A percentile compares a stretch with the other conserved stretches of the same genome.
phyloP scores from a whole-genome alignment of 2,888 invertebrate species.

The Allophyes oxyacanthae region DNA sequence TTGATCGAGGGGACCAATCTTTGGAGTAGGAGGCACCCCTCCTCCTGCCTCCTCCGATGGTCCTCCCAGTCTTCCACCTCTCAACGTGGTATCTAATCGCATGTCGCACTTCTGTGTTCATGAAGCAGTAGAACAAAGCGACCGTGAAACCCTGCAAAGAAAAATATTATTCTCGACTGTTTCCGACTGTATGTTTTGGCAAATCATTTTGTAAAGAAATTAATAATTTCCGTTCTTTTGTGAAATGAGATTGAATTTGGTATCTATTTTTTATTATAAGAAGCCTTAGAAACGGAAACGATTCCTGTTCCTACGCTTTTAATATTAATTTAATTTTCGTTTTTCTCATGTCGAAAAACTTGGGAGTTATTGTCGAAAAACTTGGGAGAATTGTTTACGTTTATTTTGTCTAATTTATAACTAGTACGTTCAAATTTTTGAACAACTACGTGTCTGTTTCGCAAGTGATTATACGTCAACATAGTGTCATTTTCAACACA shows the following conservation, averaged over 20 bases:
- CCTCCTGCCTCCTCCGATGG: conserved; percentile 90
- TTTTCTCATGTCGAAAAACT: too few species aligned
- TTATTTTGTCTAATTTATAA: too few species aligned
- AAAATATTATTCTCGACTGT: conserved; percentile 6
- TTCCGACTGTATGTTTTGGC: too few species aligned
- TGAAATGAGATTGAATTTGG: too few species aligned
- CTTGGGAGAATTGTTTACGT: too few species aligned
- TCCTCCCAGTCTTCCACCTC: conserved; percentile 93
- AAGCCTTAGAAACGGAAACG: too few species aligned
- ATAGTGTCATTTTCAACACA: conserved; percentile 3
- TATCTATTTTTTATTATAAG: too few species aligned
- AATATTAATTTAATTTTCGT: too few species aligned
- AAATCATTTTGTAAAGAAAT: too few species aligned
- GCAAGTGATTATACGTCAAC: not conserved
- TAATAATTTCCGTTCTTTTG: too few species aligned
- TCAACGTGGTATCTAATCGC: conserved; percentile 95
- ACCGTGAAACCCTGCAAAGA: conserved; percentile 95
- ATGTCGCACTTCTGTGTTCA: conserved; percentile 97
- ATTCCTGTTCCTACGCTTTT: too few species aligned
- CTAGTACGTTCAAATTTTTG: not conserved
- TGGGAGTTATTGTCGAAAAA: too few species aligned
- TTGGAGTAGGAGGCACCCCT: conserved; percentile 93
- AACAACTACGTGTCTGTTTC: not conserved
- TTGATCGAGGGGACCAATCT: conserved; percentile 94
- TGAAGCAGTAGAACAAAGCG: conserved; percentile 97